These are phyloP conservation scores for Tillus elongatus DNA, from an alignment of 2,888 invertebrate species.

Conservation along the genomic window DNA sequence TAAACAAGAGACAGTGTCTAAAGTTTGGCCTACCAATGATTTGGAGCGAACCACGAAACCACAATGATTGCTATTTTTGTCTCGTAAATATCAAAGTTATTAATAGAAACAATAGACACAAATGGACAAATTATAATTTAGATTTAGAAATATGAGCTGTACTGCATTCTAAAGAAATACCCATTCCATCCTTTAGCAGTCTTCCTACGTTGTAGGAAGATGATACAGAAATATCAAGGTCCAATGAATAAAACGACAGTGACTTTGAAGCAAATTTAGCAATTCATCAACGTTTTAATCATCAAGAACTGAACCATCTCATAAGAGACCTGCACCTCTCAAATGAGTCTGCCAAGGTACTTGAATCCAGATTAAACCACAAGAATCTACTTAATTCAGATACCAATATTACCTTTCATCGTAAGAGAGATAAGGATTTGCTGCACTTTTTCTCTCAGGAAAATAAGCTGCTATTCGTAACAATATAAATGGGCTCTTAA, in stretches of 20 bases:
- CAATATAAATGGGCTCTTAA: slow-evolving; percentile 12
- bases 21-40: no score
- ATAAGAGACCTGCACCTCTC: slow-evolving; percentile 21
- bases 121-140: no score
- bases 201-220: not conserved
- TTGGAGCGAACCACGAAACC: slow-evolving; percentile 16
- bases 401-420: slow-evolving; percentile 16
- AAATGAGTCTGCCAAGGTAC: slow-evolving; percentile 21
- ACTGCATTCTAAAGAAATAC: slow-evolving; percentile 12
- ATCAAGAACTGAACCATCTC: slow-evolving; percentile 20
- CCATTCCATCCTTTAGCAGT: slow-evolving; percentile 10
- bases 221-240: no score
- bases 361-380: slow-evolving; percentile 21
- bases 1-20: no score
- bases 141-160: slow-evolving; percentile 13
- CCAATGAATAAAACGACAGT: no score
- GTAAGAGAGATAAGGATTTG: no score
- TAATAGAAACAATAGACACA: no score
- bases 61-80: slow-evolving; percentile 18
- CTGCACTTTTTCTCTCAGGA: slow-evolving; percentile 15
- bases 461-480: slow-evolving; percentile 14
- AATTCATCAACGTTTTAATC: slow-evolving; percentile 16
- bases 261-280: no score
- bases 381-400: no score
- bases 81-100: slow-evolving; percentile 12